phyloP scores from a whole-genome alignment of 2,888 invertebrate genomes.

The Drosophila algonquin region DNA sequence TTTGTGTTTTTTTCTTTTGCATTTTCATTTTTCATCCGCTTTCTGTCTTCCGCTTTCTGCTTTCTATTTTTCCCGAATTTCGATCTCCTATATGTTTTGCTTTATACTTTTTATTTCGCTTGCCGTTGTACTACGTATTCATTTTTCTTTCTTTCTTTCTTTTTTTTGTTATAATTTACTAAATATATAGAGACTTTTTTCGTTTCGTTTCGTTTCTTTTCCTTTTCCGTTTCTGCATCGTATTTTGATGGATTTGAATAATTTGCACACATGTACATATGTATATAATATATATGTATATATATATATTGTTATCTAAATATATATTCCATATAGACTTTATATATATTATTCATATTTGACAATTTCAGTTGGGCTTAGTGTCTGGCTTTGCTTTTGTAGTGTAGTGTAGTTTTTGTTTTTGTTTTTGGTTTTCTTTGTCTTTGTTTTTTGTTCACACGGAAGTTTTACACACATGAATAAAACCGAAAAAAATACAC shows the following conservation, averaged over 20 bases:
- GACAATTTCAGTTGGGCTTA: conserved; percentile 79
- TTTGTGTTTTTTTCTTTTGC: conserved; percentile 1
- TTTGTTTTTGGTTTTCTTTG: conserved; percentile 22
- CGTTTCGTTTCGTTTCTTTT: conserved; percentile 8
- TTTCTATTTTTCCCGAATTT: conserved; percentile 34
- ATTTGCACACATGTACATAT: conserved; percentile 75
- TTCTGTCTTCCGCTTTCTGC: conserved; percentile 42
- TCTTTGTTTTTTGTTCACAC: conserved; percentile 56
- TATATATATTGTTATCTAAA: conserved; percentile 78
- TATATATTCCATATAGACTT: conserved; percentile 75
- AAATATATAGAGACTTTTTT: conserved; percentile 62
- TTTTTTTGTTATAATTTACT: conserved; percentile 71
- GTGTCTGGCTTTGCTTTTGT: conserved; percentile 70
- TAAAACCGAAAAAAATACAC: conserved; percentile 69
- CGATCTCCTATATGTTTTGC: conserved; percentile 37
- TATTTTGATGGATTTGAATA: conserved; percentile 71
- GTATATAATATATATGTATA: conserved; percentile 60
- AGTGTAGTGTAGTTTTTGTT: conserved; percentile 63
- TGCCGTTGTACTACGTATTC: conserved; percentile 81
- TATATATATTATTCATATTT: conserved; percentile 64
- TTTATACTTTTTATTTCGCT: conserved; percentile 78
- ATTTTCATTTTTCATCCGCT: conserved; percentile 12
- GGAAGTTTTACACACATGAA: conserved; percentile 72
- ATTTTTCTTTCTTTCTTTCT: conserved; percentile 53
- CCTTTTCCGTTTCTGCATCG: conserved; percentile 39